These are phyloP conservation scores for Stictonetta naevosa DNA, from an alignment of 2,113 vertebrate species.

Conservation along the genomic window DNA sequence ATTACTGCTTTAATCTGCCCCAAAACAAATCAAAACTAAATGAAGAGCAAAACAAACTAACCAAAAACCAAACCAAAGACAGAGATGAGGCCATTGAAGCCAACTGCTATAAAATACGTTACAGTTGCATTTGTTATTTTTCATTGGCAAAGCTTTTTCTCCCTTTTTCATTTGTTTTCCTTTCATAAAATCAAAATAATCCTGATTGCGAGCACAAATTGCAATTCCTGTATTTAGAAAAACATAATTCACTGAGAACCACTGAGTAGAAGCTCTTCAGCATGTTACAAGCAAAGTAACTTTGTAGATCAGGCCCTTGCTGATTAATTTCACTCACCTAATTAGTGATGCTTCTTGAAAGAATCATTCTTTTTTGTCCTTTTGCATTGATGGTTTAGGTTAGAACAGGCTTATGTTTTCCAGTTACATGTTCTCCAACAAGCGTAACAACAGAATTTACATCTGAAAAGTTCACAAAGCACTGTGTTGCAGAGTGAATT, in stretches of 20 bases:
- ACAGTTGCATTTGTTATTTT: background rate
- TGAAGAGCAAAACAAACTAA: background rate
- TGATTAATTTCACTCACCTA: constrained; percentile 55
- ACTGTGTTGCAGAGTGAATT: constrained; percentile 53
- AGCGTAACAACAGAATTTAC: constrained; percentile 64
- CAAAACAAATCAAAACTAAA: background rate
- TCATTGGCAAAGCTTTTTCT: background rate
- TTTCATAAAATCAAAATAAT: background rate
- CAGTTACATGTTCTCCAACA: constrained; percentile 65
- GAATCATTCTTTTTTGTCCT: constrained; percentile 23
- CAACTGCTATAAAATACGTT: background rate
- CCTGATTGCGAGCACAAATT: background rate
- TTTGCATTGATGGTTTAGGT: constrained; percentile 45
- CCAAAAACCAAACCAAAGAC: background rate
- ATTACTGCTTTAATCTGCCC: background rate
- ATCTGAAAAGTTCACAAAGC: constrained; percentile 72
- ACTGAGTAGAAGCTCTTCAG: background rate
- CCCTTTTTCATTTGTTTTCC: background rate
- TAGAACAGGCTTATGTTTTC: constrained; percentile 62
- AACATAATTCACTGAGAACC: background rate
- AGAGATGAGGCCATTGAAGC: background rate
- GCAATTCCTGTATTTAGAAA: background rate
- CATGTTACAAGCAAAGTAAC: background rate
- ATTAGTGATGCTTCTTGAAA: constrained; percentile 67
- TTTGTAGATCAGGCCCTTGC: background rate